Conservation (phyloP, 2,888 invertebrate genomes). For the Hypsopygia costalis region DNA sequence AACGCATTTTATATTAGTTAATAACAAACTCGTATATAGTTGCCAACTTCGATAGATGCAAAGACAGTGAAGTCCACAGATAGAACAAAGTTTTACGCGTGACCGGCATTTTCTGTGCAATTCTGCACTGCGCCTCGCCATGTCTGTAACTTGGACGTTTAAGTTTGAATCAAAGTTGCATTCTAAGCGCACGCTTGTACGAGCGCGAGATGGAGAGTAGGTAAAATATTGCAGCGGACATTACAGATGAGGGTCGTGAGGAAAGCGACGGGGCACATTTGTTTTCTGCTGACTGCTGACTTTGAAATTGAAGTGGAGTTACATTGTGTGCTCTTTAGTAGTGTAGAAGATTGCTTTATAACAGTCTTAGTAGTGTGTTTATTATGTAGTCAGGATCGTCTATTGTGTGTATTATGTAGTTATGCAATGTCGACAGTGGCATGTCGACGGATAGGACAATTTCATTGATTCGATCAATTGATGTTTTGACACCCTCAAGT, state of each 20-base stretch:
- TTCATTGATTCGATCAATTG: too few species aligned
- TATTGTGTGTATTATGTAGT: too few species aligned
- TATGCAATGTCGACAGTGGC: too few species aligned
- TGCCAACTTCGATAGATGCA: slow-evolving; percentile 5
- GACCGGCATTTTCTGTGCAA: slow-evolving; percentile 21
- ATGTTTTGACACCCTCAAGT: too few species aligned
- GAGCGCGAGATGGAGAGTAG: slow-evolving; percentile 6
- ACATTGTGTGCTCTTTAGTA: slow-evolving; percentile 23
- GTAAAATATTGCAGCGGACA: slow-evolving; percentile 11
- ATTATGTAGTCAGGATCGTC: too few species aligned
- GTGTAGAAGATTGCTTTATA: slow-evolving; percentile 21
- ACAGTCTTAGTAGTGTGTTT: too few species aligned
- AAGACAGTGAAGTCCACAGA: slow-evolving; percentile 16
- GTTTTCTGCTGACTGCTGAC: too few species aligned
- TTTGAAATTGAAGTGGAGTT: not conserved
- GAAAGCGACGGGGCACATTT: not conserved
- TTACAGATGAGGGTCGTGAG: not conserved
- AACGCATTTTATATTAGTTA: not conserved
- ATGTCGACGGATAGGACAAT: too few species aligned
- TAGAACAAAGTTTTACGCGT: slow-evolving; percentile 22
- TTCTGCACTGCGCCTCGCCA: slow-evolving; percentile 13
- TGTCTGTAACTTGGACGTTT: slow-evolving; percentile 10
- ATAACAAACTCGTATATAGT: slow-evolving; percentile 1
- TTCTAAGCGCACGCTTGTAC: slow-evolving; percentile 14
- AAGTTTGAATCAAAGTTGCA: slow-evolving; percentile 19